Conservation (phyloP, 2,888 invertebrate genomes). For the Entomobrya multifasciata region DNA sequence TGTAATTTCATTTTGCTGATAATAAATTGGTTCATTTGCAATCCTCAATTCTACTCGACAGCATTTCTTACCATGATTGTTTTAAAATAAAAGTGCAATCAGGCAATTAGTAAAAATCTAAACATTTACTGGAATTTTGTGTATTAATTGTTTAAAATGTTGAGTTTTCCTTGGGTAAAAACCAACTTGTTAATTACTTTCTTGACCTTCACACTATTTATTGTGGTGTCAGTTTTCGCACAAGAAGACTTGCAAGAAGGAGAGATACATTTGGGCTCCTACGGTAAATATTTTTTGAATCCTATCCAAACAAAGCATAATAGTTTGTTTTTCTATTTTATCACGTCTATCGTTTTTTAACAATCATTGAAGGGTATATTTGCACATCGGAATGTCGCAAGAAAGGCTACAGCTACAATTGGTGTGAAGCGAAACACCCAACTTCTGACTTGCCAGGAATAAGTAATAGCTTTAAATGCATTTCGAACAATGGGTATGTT, state of each 20-base stretch:
- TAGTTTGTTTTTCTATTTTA: background rate
- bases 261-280: conserved; percentile 65
- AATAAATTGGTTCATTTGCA: no score
- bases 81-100: no score
- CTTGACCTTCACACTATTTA: conserved; percentile 50
- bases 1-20: no score
- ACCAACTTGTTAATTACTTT: conserved; percentile 31
- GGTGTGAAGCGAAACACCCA: conserved; percentile 71
- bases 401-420: conserved; percentile 57
- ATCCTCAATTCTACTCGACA: no score
- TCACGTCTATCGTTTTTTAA: background rate
- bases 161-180: background rate
- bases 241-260: conserved; percentile 60
- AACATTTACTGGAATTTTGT: no score
- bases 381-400: conserved; percentile 68
- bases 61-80: no score
- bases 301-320: background rate
- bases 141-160: background rate
- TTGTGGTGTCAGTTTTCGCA: background rate
- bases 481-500: background rate
- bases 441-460: conserved; percentile 65
- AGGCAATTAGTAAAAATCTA: no score
- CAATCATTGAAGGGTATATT: conserved; percentile 56
- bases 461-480: conserved; percentile 38
- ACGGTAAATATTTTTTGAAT: conserved; percentile 47